Evolutionary conservation across 2,797 vertebrate species (phyloP).

Genomic region (Uromys caudimaculatus): DNA sequence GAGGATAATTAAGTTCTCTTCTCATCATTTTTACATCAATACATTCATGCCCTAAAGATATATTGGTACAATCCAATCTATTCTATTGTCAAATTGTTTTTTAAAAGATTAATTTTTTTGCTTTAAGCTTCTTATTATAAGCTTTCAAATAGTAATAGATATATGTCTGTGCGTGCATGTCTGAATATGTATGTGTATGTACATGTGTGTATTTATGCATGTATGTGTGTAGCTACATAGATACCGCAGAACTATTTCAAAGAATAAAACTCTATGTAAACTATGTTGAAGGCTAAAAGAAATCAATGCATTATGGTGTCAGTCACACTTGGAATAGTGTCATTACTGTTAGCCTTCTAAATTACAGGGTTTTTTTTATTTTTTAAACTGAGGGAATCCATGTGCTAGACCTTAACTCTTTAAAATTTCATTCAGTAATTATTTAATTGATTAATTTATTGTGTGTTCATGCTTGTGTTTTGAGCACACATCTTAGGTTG

Average conservation of each 20-base stretch:
- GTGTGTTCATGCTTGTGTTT: neutral
- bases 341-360: neutral
- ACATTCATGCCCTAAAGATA: neutral
- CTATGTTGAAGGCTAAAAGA: neutral
- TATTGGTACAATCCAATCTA: neutral
- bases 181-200: too few relatives aligned
- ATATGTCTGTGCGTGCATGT: neutral
- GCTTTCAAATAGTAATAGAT: neutral
- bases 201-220: neutral
- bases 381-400: neutral
- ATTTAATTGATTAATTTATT: neutral
- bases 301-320: neutral
- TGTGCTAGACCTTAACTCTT: neutral
- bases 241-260: neutral
- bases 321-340: neutral
- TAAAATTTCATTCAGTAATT: neutral
- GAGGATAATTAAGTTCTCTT: neutral
- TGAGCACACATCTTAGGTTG: too few relatives aligned
- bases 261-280: conserved; percentile 8
- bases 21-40: neutral
- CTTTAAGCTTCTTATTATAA: neutral
- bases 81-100: neutral
- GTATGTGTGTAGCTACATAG: neutral
- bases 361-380: neutral
- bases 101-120: neutral